phyloP scores from a whole-genome alignment of 2,888 invertebrate species.

The Erebia ligea region DNA sequence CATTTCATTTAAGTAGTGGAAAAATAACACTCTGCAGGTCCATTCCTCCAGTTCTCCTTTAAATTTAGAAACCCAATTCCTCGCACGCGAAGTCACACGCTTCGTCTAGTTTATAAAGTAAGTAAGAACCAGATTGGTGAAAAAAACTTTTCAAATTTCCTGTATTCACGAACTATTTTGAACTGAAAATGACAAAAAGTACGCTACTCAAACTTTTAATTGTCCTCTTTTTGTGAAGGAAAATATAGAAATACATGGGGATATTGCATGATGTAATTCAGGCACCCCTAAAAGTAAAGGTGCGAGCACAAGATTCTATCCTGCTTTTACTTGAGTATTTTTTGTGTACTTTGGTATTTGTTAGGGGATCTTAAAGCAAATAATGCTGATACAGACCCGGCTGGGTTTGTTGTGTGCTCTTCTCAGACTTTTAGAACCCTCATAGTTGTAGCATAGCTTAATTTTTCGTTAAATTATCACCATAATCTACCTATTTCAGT shows the following conservation, averaged over 20 bases:
- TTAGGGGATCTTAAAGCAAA: no score
- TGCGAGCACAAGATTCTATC: slow-evolving; percentile 20
- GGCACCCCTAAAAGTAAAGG: slow-evolving; percentile 40
- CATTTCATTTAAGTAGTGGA: no score
- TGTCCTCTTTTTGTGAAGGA: slow-evolving; percentile 40
- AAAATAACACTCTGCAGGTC: no score
- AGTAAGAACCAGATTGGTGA: background rate
- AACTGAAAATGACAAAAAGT: slow-evolving; percentile 30
- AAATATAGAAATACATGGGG: slow-evolving; percentile 44
- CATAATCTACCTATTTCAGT: no score
- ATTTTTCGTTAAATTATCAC: no score
- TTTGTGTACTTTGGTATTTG: no score
- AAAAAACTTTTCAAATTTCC: slow-evolving; percentile 3
- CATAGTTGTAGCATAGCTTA: no score
- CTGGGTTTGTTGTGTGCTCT: no score
- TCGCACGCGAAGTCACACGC: background rate
- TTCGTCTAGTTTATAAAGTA: no score
- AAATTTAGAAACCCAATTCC: background rate
- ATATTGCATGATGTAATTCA: slow-evolving; percentile 47
- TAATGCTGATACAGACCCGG: no score
- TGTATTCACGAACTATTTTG: slow-evolving; percentile 21
- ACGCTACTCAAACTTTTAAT: slow-evolving; percentile 43
- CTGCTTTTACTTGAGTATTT: background rate
- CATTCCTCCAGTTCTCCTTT: no score
- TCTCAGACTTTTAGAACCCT: no score